Conservation (phyloP, 2,888 invertebrate species). For the Ormyrus nitidulus region DNA sequence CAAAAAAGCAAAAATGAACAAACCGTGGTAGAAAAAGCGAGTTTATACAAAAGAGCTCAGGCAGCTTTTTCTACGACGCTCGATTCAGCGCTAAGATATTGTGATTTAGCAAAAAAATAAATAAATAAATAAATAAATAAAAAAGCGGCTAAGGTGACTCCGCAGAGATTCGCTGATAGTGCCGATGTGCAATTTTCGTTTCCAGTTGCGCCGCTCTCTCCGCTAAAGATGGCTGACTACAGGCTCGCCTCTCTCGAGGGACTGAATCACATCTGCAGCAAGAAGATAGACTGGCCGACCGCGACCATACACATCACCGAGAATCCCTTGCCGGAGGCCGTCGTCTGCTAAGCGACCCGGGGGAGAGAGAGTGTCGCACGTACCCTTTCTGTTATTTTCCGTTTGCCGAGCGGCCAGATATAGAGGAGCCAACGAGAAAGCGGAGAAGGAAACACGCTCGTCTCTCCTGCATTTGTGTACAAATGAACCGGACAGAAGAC, state of each 20-base stretch:
- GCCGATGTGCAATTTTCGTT: slow-evolving; percentile 64
- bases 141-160: not conserved
- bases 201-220: slow-evolving; percentile 85
- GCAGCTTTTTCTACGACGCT: slow-evolving; percentile 26
- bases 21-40: slow-evolving; percentile 27
- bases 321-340: slow-evolving; percentile 86
- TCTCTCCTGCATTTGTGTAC: slow-evolving; percentile 46
- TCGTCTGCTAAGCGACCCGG: slow-evolving; percentile 80
- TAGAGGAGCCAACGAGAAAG: not conserved
- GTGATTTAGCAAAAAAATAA: slow-evolving; percentile 13
- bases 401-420: not conserved
- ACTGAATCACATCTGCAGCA: slow-evolving; percentile 75
- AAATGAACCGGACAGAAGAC: slow-evolving; percentile 34
- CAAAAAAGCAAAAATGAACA: slow-evolving; percentile 23
- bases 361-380: not conserved
- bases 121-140: too few species aligned
- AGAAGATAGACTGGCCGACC: slow-evolving; percentile 77
- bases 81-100: slow-evolving; percentile 19
- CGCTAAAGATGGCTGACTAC: slow-evolving; percentile 82
- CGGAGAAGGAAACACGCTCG: slow-evolving; percentile 14
- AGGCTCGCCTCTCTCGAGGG: slow-evolving; percentile 80
- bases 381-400: slow-evolving; percentile 32
- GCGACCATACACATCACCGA: slow-evolving; percentile 87
- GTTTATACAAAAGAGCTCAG: not conserved
- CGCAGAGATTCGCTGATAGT: slow-evolving; percentile 49